Conservation (phyloP, 2,888 invertebrate genomes). For the Pristionchus exspectatus region DNA sequence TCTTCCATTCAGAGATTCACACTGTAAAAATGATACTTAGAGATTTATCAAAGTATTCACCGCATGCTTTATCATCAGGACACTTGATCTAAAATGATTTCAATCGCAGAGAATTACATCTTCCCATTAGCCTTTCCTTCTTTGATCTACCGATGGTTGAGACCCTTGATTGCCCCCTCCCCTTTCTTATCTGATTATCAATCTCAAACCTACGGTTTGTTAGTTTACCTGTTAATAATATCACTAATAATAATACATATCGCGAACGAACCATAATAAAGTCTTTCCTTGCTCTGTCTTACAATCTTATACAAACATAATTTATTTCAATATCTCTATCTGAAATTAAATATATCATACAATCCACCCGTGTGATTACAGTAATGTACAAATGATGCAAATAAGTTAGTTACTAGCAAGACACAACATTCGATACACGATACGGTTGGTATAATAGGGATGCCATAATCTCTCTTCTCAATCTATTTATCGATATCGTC, state of each 20-base stretch:
- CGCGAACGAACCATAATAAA: constrained; percentile 32
- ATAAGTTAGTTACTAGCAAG: constrained; percentile 8
- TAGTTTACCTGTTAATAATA: constrained; percentile 25
- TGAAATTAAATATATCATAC: background rate
- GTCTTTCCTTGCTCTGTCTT: background rate
- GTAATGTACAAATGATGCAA: constrained; percentile 6
- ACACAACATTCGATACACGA: background rate
- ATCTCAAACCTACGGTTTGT: constrained; percentile 46
- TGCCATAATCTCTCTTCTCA: background rate
- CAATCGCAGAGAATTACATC: background rate
- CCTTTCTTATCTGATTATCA: background rate
- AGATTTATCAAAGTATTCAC: constrained; percentile 15
- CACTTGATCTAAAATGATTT: background rate
- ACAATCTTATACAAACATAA: background rate
- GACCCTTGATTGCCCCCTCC: constrained; percentile 5
- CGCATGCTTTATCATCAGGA: constrained; percentile 26
- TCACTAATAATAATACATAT: background rate
- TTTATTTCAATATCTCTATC: background rate
- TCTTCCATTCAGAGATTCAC: background rate
- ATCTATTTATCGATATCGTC: constrained; percentile 30
- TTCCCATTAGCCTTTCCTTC: background rate
- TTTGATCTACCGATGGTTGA: constrained; percentile 25
- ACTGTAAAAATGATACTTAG: background rate
- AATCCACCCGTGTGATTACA: constrained; percentile 42
- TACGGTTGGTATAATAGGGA: background rate